A percentile compares a stretch with the other conserved stretches of the same genome.
Evolutionary conservation across 2,797 vertebrate species (phyloP).

Genomic region (Neosilurus mollespiculum): DNA sequence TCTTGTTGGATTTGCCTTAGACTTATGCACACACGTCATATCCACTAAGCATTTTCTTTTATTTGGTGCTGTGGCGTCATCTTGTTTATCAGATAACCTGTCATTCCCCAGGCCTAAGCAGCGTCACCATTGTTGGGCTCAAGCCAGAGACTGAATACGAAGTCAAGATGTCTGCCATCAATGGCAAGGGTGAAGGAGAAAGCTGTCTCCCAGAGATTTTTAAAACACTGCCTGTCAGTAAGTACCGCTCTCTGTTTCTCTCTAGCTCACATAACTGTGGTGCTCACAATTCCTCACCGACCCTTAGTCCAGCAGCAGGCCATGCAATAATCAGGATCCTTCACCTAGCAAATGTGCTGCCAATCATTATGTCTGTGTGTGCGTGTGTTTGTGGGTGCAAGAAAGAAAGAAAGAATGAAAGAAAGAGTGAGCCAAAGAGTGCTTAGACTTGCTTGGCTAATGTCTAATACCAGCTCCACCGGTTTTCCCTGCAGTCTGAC

Average conservation of each 20-base stretch:
- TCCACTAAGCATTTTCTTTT: not conserved
- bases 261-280: conserved; percentile 25
- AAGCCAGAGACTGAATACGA: conserved; percentile 88
- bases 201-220: conserved; percentile 77
- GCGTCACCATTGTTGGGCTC: conserved; percentile 82
- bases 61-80: not conserved
- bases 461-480: conserved; percentile 42
- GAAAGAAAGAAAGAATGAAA: not conserved
- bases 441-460: conserved; percentile 29
- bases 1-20: not conserved
- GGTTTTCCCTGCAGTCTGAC: conserved; percentile 28
- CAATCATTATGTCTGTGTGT: conserved; percentile 38
- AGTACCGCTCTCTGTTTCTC: conserved; percentile 69
- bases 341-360: conserved; percentile 42
- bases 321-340: conserved; percentile 42
- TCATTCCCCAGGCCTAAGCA: conserved; percentile 72
- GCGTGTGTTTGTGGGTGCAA: conserved; percentile 15
- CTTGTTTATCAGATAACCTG: conserved; percentile 14
- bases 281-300: conserved; percentile 16
- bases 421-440: conserved; percentile 8
- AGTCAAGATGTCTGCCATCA: conserved; percentile 88
- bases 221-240: conserved; percentile 95
- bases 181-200: conserved; percentile 93
- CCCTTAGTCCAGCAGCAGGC: conserved; percentile 45
- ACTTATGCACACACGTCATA: not conserved